A percentile compares a stretch with the other conserved stretches of the same genome.
Evolutionary conservation across 2,113 vertebrate species (phyloP).

Genomic region (Phoenicopterus ruber): DNA sequence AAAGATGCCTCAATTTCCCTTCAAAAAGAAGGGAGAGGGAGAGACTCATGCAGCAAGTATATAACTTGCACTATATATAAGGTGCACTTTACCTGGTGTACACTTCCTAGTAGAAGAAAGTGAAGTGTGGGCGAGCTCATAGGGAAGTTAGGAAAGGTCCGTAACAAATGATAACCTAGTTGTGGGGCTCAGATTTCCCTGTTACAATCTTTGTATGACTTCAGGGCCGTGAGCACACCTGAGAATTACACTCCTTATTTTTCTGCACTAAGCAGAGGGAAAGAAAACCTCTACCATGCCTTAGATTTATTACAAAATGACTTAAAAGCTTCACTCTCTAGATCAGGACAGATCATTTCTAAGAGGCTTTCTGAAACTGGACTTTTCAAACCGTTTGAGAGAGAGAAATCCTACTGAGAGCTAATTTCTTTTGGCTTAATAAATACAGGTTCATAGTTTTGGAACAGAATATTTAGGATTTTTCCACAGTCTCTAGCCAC

Average conservation of each 20-base stretch:
- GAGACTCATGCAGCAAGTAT: not conserved
- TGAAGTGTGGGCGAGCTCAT: fast-evolving
- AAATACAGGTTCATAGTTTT: not conserved
- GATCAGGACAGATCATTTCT: not conserved
- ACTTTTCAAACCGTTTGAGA: not conserved
- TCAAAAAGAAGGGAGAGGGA: not conserved
- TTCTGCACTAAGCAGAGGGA: not conserved
- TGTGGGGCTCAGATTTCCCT: not conserved
- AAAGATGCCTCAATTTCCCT: not conserved
- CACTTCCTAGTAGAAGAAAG: not conserved
- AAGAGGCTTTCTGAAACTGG: not conserved
- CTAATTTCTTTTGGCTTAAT: not conserved
- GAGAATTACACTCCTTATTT: not conserved
- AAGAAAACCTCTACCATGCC: not conserved
- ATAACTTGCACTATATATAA: too few relatives aligned
- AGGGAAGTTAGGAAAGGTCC: not conserved
- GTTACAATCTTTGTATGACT: too few relatives aligned
- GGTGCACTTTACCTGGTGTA: not conserved
- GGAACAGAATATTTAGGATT: not conserved
- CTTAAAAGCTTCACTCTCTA: not conserved
- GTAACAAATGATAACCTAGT: not conserved
- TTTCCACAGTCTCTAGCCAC: not conserved
- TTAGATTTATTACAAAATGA: not conserved
- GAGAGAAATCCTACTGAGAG: not conserved
- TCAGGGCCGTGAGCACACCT: not conserved